Evolutionary conservation across 2,797 vertebrate species (phyloP).

Genomic region (Gouania willdenowi): DNA sequence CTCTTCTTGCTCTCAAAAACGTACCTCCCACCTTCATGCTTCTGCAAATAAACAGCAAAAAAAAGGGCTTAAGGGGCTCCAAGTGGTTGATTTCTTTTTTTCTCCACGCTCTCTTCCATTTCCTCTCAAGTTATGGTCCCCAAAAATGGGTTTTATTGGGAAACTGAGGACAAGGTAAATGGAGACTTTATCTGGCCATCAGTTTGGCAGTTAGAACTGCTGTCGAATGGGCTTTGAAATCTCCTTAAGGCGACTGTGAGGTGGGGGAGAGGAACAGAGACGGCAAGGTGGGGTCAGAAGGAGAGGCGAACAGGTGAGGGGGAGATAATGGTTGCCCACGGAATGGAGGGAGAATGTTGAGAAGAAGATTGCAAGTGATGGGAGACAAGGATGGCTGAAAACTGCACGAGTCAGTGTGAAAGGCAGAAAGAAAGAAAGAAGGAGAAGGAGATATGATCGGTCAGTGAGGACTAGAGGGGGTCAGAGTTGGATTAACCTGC

Average conservation of each 20-base stretch:
- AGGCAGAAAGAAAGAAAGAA: constrained; percentile 20
- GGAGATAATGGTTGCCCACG: constrained; percentile 43
- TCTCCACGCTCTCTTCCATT: constrained; percentile 54
- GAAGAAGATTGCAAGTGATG: constrained; percentile 49
- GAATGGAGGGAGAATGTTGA: constrained; percentile 29
- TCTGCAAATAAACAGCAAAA: constrained; percentile 57
- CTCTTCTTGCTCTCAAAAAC: constrained; percentile 20
- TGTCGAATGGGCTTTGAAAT: constrained; percentile 76
- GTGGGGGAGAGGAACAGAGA: constrained; percentile 41
- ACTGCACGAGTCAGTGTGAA: constrained; percentile 7
- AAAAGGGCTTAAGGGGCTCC: constrained; percentile 53
- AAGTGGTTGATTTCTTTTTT: constrained; percentile 47
- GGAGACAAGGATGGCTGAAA: constrained; percentile 46
- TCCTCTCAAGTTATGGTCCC: constrained; percentile 59
- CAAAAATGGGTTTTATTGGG: constrained; percentile 71
- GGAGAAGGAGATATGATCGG: constrained; percentile 73
- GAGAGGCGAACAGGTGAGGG: constrained; percentile 12
- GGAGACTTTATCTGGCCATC: constrained; percentile 74
- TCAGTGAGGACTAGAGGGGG: constrained; percentile 73
- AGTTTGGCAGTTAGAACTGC: constrained; percentile 74
- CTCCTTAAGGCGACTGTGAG: constrained; percentile 74
- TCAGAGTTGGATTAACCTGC: constrained; percentile 82
- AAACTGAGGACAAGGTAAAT: constrained; percentile 76
- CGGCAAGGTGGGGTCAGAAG: constrained; percentile 52
- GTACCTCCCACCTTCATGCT: constrained; percentile 48